Conservation (phyloP, 2,888 invertebrate species). For the Volucella zonaria region DNA sequence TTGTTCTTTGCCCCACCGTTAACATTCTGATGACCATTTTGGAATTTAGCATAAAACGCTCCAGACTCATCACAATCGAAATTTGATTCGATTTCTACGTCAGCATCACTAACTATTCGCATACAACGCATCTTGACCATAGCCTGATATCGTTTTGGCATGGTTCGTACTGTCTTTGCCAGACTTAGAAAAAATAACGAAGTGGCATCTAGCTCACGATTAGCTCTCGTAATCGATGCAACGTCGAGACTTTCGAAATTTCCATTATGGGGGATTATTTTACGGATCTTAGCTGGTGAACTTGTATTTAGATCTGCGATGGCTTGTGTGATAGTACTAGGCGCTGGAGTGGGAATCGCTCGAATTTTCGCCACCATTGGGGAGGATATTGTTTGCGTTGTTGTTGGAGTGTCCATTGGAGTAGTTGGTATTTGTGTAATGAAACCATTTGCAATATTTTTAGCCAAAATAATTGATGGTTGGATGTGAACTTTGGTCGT, state of each 20-base stretch:
- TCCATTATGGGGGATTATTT: conserved; percentile 61
- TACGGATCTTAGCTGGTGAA: conserved; percentile 78
- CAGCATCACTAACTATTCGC: conserved; percentile 82
- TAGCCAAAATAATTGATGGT: conserved; percentile 66
- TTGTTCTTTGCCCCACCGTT: conserved; percentile 27
- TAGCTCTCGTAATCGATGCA: conserved; percentile 79
- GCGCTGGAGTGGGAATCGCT: conserved; percentile 64
- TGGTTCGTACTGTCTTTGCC: conserved; percentile 80
- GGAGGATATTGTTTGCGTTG: conserved; percentile 46
- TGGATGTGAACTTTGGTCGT: conserved; percentile 58
- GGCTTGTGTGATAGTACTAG: conserved; percentile 53
- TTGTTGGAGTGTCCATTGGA: conserved; percentile 37
- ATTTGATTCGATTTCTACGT: conserved; percentile 80
- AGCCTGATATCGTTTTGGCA: conserved; percentile 82
- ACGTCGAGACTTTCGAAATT: conserved; percentile 78
- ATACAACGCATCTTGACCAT: conserved; percentile 82
- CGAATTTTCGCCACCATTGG: conserved; percentile 65
- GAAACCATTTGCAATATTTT: conserved; percentile 66
- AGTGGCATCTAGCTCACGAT: conserved; percentile 81
- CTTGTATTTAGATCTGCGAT: conserved; percentile 74
- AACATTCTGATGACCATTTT: conserved; percentile 31
- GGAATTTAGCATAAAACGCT: conserved; percentile 56
- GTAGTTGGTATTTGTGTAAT: conserved; percentile 68
- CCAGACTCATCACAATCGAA: conserved; percentile 77
- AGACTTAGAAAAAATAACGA: conserved; percentile 81